phyloP scores from a whole-genome alignment of 2,113 vertebrate genomes.

The Euleptes europaea region DNA sequence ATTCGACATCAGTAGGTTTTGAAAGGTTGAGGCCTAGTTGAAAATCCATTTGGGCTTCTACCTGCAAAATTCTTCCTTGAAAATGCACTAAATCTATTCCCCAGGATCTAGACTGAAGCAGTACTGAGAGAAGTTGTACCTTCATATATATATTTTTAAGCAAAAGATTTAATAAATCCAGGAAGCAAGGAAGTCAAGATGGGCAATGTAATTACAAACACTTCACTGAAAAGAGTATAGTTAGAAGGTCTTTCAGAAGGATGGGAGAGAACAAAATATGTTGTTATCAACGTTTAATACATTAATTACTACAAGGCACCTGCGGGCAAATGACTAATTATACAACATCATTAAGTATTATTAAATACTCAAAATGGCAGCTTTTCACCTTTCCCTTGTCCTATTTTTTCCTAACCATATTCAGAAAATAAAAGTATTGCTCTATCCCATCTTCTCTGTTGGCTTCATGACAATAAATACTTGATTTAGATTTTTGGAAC shows the following conservation, averaged over 20 bases:
- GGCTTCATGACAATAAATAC: background rate
- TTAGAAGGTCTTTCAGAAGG: conserved; percentile 55
- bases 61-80: conserved; percentile 80
- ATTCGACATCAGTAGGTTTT: conserved; percentile 92
- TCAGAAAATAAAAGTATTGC: background rate
- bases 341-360: conserved; percentile 30
- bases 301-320: conserved; percentile 57
- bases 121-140: conserved; percentile 66
- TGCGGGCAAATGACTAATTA: conserved; percentile 39
- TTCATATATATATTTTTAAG: conserved; percentile 77
- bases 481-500: background rate
- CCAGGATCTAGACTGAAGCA: conserved; percentile 64
- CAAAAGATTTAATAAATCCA: conserved; percentile 73
- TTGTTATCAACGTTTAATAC: conserved; percentile 62
- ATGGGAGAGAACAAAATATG: conserved; percentile 23
- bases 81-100: conserved; percentile 75
- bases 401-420: background rate
- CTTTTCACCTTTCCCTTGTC: background rate
- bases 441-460: background rate
- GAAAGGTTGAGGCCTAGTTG: conserved; percentile 94
- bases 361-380: conserved; percentile 12
- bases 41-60: conserved; percentile 98
- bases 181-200: conserved; percentile 64
- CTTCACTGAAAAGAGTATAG: conserved; percentile 61
- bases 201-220: conserved; percentile 64